phyloP scores from a whole-genome alignment of 2,113 vertebrate species.

The Hippocampus abdominalis region DNA sequence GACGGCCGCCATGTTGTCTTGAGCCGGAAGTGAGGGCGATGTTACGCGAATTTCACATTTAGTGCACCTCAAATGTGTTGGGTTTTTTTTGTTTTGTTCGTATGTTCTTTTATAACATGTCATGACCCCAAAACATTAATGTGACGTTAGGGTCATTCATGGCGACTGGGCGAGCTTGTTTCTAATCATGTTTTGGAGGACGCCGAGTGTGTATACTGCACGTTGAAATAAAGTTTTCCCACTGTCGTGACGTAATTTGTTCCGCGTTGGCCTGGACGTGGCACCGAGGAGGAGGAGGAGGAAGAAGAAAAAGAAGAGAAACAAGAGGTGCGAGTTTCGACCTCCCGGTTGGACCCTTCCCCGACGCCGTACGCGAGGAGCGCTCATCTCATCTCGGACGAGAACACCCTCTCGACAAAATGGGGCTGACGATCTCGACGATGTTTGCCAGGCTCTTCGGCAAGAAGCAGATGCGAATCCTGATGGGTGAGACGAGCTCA shows the following conservation, averaged over 20 bases:
- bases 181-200: rapidly evolving
- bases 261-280: slow-evolving; percentile 73
- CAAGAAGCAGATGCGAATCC: slow-evolving; percentile 89
- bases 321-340: not conserved
- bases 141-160: not conserved
- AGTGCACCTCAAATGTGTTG: not conserved
- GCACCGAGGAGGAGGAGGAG: slow-evolving; percentile 48
- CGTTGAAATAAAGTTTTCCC: slow-evolving; percentile 46
- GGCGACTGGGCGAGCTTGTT: not conserved
- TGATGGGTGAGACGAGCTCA: slow-evolving; percentile 71
- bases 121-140: not conserved
- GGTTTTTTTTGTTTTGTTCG: too few relatives aligned
- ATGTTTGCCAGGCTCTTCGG: slow-evolving; percentile 81
- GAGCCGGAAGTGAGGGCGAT: slow-evolving; percentile 26
- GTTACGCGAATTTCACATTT: too few relatives aligned
- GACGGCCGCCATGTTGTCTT: slow-evolving; percentile 46
- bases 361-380: not conserved
- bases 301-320: not conserved
- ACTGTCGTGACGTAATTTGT: slow-evolving; percentile 58
- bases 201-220: rapidly evolving
- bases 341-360: slow-evolving; percentile 2
- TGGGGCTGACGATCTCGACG: slow-evolving; percentile 80
- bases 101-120: too few relatives aligned
- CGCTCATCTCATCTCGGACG: not conserved
- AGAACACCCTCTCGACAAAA: slow-evolving; percentile 26